These are phyloP conservation scores for Sparus aurata DNA, from an alignment of 2,797 vertebrate genomes.

Conservation along the genomic window DNA sequence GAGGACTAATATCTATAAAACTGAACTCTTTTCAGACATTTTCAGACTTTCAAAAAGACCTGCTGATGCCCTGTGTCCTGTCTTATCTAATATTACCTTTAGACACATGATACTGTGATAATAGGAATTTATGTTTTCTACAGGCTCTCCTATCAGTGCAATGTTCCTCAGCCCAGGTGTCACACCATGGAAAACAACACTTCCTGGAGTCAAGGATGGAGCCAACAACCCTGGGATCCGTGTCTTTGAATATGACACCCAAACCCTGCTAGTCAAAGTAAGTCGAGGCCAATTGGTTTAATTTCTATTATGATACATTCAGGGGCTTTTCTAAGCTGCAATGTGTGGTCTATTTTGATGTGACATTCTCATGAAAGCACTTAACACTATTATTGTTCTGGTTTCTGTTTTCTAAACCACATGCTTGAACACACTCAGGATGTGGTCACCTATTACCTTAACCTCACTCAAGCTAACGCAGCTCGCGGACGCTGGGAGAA, in stretches of 20 bases:
- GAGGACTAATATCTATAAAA: too few species aligned
- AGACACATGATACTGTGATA: neutral
- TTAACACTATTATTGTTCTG: neutral
- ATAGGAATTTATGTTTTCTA: slow-evolving; percentile 1
- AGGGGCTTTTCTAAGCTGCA: too few species aligned
- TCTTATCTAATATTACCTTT: neutral
- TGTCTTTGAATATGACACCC: slow-evolving; percentile 88
- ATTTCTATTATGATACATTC: neutral
- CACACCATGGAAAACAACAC: slow-evolving; percentile 95
- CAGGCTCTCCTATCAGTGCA: slow-evolving; percentile 88
- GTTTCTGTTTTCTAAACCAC: slow-evolving; percentile 19
- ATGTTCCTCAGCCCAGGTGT: slow-evolving; percentile 95
- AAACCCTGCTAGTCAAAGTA: slow-evolving; percentile 91
- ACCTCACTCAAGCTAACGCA: slow-evolving; percentile 90
- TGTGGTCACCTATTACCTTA: slow-evolving; percentile 92
- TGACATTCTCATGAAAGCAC: neutral
- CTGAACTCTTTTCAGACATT: too few species aligned
- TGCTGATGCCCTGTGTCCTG: too few species aligned
- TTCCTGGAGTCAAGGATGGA: slow-evolving; percentile 93
- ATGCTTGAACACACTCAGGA: slow-evolving; percentile 83
- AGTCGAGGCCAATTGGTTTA: neutral
- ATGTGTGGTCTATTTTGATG: neutral
- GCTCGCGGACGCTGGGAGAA: slow-evolving; percentile 87
- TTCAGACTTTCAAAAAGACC: too few species aligned
- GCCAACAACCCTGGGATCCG: slow-evolving; percentile 97